Evolutionary conservation across 2,888 invertebrate species (phyloP), one percentile per base, ranked within the genome.

Genomic region (Peribatodes rhomboidaria): DNA sequence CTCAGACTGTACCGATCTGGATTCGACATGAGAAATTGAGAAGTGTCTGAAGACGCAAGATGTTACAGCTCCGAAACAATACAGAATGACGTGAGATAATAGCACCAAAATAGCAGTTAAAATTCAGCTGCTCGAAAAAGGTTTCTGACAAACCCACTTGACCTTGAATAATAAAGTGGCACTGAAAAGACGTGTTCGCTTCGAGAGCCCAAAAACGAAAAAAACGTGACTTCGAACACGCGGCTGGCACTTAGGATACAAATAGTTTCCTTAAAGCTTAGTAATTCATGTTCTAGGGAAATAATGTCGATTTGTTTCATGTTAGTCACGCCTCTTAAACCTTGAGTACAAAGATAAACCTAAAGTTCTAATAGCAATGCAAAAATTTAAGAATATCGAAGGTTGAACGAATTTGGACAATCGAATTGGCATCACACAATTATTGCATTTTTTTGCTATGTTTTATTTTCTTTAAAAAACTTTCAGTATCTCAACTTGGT

Each of bases 391-490:
- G 57, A 57, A 22, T 22, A 61, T 61, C 50, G 65, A 59, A 68
- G 68, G 65, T 47, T 41, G 46, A 27, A 35, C 37, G 33, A 55
- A 54, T 59, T 60, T 31, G 42, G 50, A 64, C 61, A 70, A 67
- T 68, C 68, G 59, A 67, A 61, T 41, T 18, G 50, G 37, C 62
- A 65, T 64, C 60, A 60, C 42, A 44, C 42, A 44, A n/a, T 20
- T 39, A 57, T 13, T 39, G 39, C 33, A 61, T 64, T 47, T 44
- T 59, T 53, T 66, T 59, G 42, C 44, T 59, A 65, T 18, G 18
- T 61, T 46, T 39, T 59, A 35, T 50, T 55, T 16, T 22, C 18
- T 56, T 49, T 16, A 53, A n/a, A 10, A 3, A 2, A 16, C 0
- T 13, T n/a, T 4, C 0, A 62, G 62, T 62, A 62, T 42, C 39